Base-by-base conservation (phyloP, 2,888 invertebrate genomes). In the Apotomis capreana region DNA sequence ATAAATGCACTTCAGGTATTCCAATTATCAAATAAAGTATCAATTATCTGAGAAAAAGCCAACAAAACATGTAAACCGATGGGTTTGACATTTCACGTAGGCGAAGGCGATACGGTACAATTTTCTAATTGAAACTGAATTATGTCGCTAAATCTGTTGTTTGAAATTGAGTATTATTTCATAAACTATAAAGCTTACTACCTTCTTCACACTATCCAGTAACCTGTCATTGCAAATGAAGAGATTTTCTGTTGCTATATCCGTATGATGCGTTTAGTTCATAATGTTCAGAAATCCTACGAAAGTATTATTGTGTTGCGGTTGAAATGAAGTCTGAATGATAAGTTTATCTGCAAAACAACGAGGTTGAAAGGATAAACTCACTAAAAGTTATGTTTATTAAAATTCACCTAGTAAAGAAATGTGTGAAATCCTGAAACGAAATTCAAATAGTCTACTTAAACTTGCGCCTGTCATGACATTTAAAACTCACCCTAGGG, bases 1-100 rank as follows among this genome's bases (percentile, higher is more conserved):
- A 61, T 72, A 70, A 76, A 74, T 59, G 70, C 76, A 71, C 68
- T 62, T 59, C 8, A 44, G 5, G 10, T 36, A 68, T 52, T 49
- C 52, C 12, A 36, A 5, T 8, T 55, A 52, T 12, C 10, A n/a
- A 46, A 58, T 62, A 62, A 55, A 63, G 12, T 3, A 55, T 61
- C 5, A 51, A 51, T 54, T 52, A 44, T 26, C 26, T 68, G 6
- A 40, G 8, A 12, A 62, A 26, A 62, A 72, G 57, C 57, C 52
- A 72, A 72, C 58, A 75, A 74, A 69, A 75, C 68, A 74, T 69
- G 54, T 36, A 52, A 67, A 73, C 55, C 52, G 64, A 60, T 6
- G 26, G 26, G 26, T 40, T 73, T 75, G 73, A 70, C 75, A 55
- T 75, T 75, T 59, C 58, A 46, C 26, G 54, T 55, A 64, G 55